Evolutionary conservation across 2,113 vertebrate genomes (phyloP).

Genomic region (Mobula birostris): DNA sequence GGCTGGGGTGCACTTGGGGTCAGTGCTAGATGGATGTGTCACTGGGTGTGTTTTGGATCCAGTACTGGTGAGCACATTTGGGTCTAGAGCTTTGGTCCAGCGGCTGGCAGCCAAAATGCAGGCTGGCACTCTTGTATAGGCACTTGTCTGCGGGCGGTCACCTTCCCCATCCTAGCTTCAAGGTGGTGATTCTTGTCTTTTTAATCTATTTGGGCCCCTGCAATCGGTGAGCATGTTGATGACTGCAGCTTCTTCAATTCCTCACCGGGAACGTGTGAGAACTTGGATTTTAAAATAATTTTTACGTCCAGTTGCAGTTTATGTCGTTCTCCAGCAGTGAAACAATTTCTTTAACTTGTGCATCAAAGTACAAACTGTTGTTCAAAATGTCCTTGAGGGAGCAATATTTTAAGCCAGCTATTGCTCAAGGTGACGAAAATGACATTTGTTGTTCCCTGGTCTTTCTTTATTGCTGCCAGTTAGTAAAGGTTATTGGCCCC

Average conservation of each 20-base stretch:
- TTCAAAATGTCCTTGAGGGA: not conserved
- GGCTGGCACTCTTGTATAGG: too few species aligned
- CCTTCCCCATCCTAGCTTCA: not conserved
- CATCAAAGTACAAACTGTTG: not conserved
- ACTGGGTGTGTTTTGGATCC: too few species aligned
- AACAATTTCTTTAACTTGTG: not conserved
- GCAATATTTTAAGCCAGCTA: not conserved
- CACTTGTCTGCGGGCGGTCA: not conserved
- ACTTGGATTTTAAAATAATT: not conserved
- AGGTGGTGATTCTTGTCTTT: not conserved
- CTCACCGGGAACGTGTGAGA: too few species aligned
- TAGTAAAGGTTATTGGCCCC: not conserved
- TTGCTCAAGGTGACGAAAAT: not conserved
- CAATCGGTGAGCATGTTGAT: too few species aligned
- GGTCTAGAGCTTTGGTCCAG: too few species aligned
- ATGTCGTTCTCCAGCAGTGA: not conserved
- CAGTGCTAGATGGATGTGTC: too few species aligned
- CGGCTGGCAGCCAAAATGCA: too few species aligned
- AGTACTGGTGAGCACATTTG: too few species aligned
- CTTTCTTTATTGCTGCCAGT: not conserved
- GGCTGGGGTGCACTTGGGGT: too few species aligned
- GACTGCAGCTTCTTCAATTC: too few species aligned
- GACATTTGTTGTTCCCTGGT: not conserved
- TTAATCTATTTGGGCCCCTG: too few species aligned
- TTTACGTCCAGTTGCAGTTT: not conserved